These are phyloP conservation scores for Micromys minutus DNA, from an alignment of 2,113 vertebrate species.

Conservation along the genomic window DNA sequence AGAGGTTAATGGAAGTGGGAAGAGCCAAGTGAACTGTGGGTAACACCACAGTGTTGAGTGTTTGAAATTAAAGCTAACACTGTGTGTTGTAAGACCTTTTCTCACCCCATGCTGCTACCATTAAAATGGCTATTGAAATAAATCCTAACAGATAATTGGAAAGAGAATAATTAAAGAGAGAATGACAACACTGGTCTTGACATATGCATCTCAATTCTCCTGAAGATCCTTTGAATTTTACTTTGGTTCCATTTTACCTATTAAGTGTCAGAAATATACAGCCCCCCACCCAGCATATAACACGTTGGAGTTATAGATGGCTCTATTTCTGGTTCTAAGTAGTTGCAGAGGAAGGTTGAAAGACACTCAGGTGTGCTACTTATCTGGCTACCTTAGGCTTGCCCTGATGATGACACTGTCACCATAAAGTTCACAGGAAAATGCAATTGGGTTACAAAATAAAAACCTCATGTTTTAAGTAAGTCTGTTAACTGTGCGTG, in stretches of 20 bases:
- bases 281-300: not conserved
- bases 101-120: not conserved
- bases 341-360: not conserved
- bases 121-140: not conserved
- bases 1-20: not conserved
- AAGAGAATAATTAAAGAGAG: not conserved
- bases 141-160: not conserved
- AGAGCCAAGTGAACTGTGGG: not conserved
- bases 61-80: conserved; percentile 42
- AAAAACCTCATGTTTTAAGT: not conserved
- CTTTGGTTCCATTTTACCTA: not conserved
- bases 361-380: not conserved
- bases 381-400: not conserved
- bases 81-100: not conserved
- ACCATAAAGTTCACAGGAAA: not conserved
- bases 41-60: not conserved
- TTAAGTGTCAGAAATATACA: not conserved
- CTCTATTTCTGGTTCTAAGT: not conserved
- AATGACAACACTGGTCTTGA: not conserved
- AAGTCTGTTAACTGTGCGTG: not conserved
- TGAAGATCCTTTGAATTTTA: not conserved
- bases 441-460: not conserved
- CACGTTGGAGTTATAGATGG: not conserved
- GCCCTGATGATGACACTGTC: too few species aligned
- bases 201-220: not conserved